Evolutionary conservation across 1,140 invertebrate genomes (phyloP).

Genomic region (Heterodera carotae): DNA sequence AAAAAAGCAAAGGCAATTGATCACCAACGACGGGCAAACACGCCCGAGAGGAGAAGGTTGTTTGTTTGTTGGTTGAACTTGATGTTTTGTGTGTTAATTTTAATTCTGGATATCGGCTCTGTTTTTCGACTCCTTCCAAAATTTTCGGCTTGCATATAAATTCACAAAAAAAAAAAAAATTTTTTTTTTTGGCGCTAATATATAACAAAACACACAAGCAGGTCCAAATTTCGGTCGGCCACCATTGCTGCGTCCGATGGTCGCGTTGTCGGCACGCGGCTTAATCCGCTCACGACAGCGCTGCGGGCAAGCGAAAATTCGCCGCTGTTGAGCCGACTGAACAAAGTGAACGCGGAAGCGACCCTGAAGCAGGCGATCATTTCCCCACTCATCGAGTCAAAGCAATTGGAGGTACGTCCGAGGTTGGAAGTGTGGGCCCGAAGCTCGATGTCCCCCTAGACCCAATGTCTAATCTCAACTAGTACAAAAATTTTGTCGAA

Average conservation of each 20-base stretch:
- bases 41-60: conserved; percentile 1
- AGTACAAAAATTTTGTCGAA: too few species aligned
- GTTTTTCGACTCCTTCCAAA: background rate
- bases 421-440: too few species aligned
- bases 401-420: conserved; percentile 13
- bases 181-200: too few species aligned
- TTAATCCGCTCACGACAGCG: conserved; percentile 2
- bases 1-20: background rate
- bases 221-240: background rate
- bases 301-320: conserved; percentile 30
- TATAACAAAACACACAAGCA: too few species aligned
- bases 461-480: too few species aligned
- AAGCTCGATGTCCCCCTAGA: too few species aligned
- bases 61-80: too few species aligned
- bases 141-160: too few species aligned
- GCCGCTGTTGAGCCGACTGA: conserved; percentile 16
- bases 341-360: background rate
- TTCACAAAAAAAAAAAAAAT: too few species aligned
- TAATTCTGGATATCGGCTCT: too few species aligned
- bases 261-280: background rate
- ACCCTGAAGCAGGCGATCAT: conserved; percentile 19
- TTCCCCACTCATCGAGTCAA: conserved; percentile 20
- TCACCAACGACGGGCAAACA: background rate
- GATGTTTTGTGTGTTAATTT: too few species aligned
- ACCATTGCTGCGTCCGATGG: background rate